Conservation (phyloP, 2,888 invertebrate genomes). For the Trisateles emortualis region DNA sequence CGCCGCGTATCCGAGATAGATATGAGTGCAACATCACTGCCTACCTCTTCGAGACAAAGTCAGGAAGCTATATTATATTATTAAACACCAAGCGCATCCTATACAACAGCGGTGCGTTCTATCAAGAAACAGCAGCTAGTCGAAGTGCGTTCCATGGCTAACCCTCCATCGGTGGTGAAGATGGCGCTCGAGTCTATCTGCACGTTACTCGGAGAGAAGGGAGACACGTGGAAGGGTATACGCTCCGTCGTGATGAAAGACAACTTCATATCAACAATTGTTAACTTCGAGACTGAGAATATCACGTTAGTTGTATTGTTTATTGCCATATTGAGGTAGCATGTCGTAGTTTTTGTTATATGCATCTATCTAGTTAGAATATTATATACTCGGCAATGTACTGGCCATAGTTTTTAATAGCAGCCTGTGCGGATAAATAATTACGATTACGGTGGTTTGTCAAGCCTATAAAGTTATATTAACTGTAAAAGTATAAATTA, state of each 20-base stretch:
- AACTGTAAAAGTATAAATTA: too few relatives aligned
- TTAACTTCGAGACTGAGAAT: slow-evolving; percentile 97
- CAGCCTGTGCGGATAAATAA: not conserved
- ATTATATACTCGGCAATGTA: not conserved
- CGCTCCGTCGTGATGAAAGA: slow-evolving; percentile 97
- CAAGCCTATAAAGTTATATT: not conserved
- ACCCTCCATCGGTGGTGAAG: slow-evolving; percentile 97
- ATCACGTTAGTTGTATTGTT: slow-evolving; percentile 95
- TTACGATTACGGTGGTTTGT: not conserved
- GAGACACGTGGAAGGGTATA: slow-evolving; percentile 97
- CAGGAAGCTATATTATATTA: too few relatives aligned
- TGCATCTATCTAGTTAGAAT: not conserved
- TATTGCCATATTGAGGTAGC: slow-evolving; percentile 46
- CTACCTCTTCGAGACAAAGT: too few relatives aligned
- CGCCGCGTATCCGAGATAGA: too few relatives aligned
- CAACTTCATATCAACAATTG: slow-evolving; percentile 97
- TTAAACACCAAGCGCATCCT: slow-evolving; percentile 60
- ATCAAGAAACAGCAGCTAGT: slow-evolving; percentile 98
- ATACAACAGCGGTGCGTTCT: slow-evolving; percentile 93
- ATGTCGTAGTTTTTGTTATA: slow-evolving; percentile 43
- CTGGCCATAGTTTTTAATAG: not conserved
- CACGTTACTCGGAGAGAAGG: slow-evolving; percentile 95
- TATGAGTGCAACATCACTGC: too few relatives aligned
- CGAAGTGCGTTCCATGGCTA: slow-evolving; percentile 97
- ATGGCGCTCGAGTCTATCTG: slow-evolving; percentile 98